Percentiles rank a stretch among this genome's conserved stretches.
Conservation (phyloP, 2,113 vertebrate species). For the Condylura cristata region DNA sequence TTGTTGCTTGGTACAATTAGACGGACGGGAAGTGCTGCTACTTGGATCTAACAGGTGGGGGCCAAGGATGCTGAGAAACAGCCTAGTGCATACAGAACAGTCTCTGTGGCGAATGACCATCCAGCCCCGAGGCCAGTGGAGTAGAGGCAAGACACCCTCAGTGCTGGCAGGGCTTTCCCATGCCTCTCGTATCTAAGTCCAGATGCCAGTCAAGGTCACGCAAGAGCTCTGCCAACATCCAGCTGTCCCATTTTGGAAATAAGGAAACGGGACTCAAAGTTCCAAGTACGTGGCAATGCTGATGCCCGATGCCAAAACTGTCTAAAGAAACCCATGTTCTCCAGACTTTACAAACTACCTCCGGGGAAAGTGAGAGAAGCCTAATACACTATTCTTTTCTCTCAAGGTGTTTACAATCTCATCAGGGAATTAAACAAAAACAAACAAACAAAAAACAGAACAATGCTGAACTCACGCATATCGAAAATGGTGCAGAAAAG, state of each 20-base stretch:
- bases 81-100: background rate
- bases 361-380: background rate
- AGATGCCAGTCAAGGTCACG: too few species aligned
- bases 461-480: background rate
- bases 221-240: too few species aligned
- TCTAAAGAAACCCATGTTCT: background rate
- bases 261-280: background rate
- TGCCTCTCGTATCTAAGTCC: too few species aligned
- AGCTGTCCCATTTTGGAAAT: background rate
- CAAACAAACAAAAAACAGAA: background rate
- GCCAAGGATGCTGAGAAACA: background rate
- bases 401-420: background rate
- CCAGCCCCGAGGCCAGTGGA: background rate
- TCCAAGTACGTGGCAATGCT: background rate
- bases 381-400: background rate
- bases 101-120: background rate
- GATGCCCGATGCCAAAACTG: background rate
- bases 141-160: background rate
- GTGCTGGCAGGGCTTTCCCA: too few species aligned
- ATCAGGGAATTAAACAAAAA: background rate
- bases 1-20: background rate
- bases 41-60: background rate
- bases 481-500: background rate
- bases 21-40: background rate
- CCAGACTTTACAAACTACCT: background rate